These are phyloP conservation scores for Agapornis roseicollis DNA, from an alignment of 2,113 vertebrate genomes.

Conservation along the genomic window DNA sequence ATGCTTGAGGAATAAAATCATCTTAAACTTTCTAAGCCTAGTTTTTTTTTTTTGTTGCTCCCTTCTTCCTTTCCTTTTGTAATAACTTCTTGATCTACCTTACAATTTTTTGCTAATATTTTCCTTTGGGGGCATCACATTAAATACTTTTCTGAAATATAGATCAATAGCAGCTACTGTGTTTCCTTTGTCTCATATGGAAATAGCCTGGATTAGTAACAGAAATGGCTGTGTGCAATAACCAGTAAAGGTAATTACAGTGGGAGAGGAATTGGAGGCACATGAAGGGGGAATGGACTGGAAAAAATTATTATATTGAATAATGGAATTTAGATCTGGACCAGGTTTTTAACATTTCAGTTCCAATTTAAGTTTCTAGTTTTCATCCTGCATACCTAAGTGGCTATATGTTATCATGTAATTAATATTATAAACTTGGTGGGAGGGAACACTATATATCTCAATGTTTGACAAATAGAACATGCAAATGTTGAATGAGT, in stretches of 20 bases:
- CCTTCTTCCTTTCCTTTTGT: not conserved
- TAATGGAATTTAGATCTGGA: not conserved
- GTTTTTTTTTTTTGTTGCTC: not conserved
- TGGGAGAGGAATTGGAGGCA: not conserved
- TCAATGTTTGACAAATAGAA: not conserved
- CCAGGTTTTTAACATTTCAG: not conserved
- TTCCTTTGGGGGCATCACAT: not conserved
- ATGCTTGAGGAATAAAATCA: not conserved
- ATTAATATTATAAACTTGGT: not conserved
- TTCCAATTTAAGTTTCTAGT: not conserved
- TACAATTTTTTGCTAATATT: not conserved
- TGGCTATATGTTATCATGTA: not conserved
- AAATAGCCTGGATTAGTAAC: not conserved
- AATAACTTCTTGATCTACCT: not conserved
- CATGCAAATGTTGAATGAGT: not conserved
- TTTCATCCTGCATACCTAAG: not conserved
- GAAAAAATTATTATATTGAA: not conserved
- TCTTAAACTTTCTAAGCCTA: not conserved
- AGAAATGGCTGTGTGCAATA: not conserved
- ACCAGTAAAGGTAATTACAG: not conserved
- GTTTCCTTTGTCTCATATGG: not conserved
- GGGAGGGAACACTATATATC: rapidly evolving
- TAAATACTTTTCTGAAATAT: not conserved
- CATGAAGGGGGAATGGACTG: not conserved
- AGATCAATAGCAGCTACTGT: not conserved